phyloP scores from a whole-genome alignment of 2,888 invertebrate genomes.

The Dicranocentrus wangi region DNA sequence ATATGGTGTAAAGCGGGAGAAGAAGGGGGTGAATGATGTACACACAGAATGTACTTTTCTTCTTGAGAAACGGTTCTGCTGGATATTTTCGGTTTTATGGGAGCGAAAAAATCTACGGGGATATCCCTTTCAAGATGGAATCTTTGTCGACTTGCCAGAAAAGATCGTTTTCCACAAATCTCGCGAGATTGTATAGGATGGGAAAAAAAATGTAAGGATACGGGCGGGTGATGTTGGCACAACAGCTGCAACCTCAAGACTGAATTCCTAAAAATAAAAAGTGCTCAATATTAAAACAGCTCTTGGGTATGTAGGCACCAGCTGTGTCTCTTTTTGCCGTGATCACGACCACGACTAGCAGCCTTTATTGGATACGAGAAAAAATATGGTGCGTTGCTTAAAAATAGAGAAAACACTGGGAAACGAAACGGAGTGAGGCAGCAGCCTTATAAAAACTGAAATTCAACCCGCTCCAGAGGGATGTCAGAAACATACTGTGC shows the following conservation, averaged over 20 bases:
- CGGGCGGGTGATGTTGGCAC: conserved; percentile 41
- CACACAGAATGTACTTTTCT: too few relatives aligned
- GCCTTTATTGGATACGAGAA: conserved; percentile 21
- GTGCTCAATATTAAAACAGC: conserved; percentile 24
- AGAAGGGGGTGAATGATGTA: too few relatives aligned
- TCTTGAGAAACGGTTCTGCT: too few relatives aligned
- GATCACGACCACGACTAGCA: conserved; percentile 46
- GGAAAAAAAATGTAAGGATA: conserved; percentile 19
- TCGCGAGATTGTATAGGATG: too few relatives aligned
- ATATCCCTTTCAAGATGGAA: too few relatives aligned
- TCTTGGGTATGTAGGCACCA: conserved; percentile 37
- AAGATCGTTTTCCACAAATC: too few relatives aligned
- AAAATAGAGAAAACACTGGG: conserved; percentile 13
- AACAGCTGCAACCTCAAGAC: conserved; percentile 53
- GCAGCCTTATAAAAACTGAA: conserved; percentile 45
- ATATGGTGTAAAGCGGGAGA: too few relatives aligned
- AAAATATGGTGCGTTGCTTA: background rate
- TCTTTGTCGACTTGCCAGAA: too few relatives aligned
- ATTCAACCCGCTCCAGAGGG: conserved; percentile 48
- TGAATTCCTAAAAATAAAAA: conserved; percentile 59
- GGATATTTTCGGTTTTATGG: too few relatives aligned
- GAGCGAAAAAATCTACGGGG: too few relatives aligned
- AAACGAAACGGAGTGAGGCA: background rate
- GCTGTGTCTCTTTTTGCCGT: conserved; percentile 50
- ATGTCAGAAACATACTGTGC: conserved; percentile 37